phyloP scores from a whole-genome alignment of 2,888 invertebrate genomes.

The Pyrgus malvae region DNA sequence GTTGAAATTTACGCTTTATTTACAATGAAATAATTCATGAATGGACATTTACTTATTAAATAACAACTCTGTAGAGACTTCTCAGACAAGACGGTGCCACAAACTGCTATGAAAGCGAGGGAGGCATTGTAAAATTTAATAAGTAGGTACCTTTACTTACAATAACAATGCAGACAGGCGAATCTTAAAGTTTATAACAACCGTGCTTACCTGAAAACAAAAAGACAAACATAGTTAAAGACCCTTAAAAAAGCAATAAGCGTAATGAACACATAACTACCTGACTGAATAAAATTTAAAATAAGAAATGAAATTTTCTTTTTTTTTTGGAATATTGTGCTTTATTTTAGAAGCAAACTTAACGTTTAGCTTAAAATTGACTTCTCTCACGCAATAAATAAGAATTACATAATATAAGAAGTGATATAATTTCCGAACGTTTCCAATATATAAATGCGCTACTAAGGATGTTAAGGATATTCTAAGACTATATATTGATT shows the following conservation, averaged over 20 bases:
- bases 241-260: background rate
- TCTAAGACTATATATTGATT: background rate
- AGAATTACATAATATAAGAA: no score
- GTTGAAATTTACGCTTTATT: constrained; percentile 24
- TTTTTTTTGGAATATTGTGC: no score
- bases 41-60: constrained; percentile 5
- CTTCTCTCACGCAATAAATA: no score
- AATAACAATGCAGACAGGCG: background rate
- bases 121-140: background rate
- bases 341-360: no score
- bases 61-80: background rate
- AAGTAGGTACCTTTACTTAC: background rate
- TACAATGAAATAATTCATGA: constrained; percentile 3
- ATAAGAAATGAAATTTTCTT: no score
- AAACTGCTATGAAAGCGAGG: no score
- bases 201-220: constrained; percentile 46
- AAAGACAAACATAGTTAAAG: constrained; percentile 24
- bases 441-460: no score
- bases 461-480: no score
- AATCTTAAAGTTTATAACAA: background rate
- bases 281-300: no score
- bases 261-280: no score
- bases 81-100: background rate
- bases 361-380: no score
- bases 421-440: no score